phyloP scores from a whole-genome alignment of 2,113 vertebrate genomes.

The Ceratotherium simum region DNA sequence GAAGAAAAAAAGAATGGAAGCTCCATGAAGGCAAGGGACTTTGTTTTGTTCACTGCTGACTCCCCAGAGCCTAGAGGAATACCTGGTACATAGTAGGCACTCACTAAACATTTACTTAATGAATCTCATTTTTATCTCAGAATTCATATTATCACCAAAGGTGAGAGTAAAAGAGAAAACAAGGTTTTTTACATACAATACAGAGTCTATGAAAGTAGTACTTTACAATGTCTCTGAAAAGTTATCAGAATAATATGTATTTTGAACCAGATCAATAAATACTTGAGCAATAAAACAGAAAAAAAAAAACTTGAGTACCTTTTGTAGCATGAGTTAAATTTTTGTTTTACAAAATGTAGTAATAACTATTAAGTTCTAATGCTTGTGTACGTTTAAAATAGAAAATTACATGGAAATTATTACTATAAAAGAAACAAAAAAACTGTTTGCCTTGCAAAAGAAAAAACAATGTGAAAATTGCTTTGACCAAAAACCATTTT shows the following conservation, averaged over 20 bases:
- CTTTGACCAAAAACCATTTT: constrained; percentile 16
- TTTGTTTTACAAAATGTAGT: constrained; percentile 58
- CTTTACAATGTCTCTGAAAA: constrained; percentile 46
- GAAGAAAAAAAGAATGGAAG: background rate
- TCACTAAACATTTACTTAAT: constrained; percentile 29
- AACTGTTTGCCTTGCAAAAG: constrained; percentile 16
- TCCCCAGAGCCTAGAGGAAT: background rate
- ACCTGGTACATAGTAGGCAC: background rate
- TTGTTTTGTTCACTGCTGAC: background rate
- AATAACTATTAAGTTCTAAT: constrained; percentile 48
- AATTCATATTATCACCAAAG: constrained; percentile 37
- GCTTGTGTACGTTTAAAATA: background rate
- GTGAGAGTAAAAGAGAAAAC: constrained; percentile 45
- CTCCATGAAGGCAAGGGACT: background rate
- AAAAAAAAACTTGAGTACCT: background rate
- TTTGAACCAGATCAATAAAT: constrained; percentile 52
- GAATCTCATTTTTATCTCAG: constrained; percentile 60
- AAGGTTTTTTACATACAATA: background rate
- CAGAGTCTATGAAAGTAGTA: background rate
- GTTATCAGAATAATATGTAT: background rate
- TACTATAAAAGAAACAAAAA: constrained; percentile 53
- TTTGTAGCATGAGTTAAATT: constrained; percentile 49
- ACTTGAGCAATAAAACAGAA: background rate
- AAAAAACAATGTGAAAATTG: constrained; percentile 45
- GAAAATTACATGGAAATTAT: constrained; percentile 43